These are phyloP conservation scores for Athene cunicularia DNA, from an alignment of 2,113 vertebrate species.

Conservation along the genomic window DNA sequence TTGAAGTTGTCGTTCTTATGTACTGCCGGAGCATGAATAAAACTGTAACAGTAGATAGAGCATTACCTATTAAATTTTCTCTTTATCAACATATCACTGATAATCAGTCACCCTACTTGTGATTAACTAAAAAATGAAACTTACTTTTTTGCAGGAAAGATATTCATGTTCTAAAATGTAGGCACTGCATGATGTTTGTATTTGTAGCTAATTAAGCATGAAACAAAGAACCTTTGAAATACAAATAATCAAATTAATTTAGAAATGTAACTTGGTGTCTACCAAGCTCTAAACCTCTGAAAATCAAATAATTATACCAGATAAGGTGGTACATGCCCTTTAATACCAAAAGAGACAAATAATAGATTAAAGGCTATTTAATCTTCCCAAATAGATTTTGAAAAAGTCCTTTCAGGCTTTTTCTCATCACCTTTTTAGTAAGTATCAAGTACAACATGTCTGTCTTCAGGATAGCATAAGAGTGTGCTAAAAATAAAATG, in stretches of 20 bases:
- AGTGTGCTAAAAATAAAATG: slow-evolving; percentile 32
- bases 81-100: neutral
- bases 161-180: neutral
- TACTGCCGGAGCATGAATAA: neutral
- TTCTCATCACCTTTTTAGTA: neutral
- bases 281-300: neutral
- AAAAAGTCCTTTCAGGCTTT: neutral
- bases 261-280: neutral
- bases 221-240: slow-evolving; percentile 4
- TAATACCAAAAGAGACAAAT: slow-evolving; percentile 6
- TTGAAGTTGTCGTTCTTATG: neutral
- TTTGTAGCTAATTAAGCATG: neutral
- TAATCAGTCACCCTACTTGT: neutral
- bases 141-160: neutral
- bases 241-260: neutral
- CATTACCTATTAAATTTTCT: neutral
- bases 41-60: neutral
- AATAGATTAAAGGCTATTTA: slow-evolving; percentile 23
- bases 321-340: neutral
- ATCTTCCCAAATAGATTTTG: slow-evolving; percentile 7
- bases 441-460: neutral
- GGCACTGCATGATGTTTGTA: neutral
- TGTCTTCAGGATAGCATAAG: neutral
- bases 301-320: neutral
- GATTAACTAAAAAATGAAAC: neutral